These are phyloP conservation scores for Odontamblyopus lacepedii DNA, from an alignment of 2,797 vertebrate genomes.

Conservation along the genomic window DNA sequence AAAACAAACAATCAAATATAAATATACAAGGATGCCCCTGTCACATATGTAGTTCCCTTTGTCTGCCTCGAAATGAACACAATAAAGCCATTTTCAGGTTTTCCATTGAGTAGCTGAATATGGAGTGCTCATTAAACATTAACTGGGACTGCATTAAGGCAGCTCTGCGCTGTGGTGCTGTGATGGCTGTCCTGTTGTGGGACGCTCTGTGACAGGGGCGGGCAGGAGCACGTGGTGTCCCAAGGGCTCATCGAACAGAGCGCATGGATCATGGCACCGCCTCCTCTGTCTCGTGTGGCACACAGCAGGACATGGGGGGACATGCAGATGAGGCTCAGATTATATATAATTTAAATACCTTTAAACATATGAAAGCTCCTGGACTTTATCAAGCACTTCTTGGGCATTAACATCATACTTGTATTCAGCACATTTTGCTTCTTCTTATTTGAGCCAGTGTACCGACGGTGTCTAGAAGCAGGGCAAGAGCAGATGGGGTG, in stretches of 20 bases:
- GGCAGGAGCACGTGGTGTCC: constrained; percentile 59
- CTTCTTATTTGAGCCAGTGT: constrained; percentile 47
- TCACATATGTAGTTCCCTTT: constrained; percentile 13
- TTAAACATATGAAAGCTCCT: constrained; percentile 28
- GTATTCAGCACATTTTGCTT: constrained; percentile 34
- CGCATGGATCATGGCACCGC: constrained; percentile 44
- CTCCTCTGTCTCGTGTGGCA: constrained; percentile 59
- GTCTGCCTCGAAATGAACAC: constrained; percentile 50
- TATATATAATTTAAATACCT: constrained; percentile 17
- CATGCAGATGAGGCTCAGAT: constrained; percentile 42
- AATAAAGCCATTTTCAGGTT: constrained; percentile 77
- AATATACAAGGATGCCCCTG: constrained; percentile 47
- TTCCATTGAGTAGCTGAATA: constrained; percentile 64
- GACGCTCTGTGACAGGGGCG: constrained; percentile 54
- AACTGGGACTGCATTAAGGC: constrained; percentile 67
- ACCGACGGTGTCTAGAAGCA: constrained; percentile 41
- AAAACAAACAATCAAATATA: constrained; percentile 50
- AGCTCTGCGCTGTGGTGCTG: constrained; percentile 22
- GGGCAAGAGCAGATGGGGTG: constrained; percentile 73
- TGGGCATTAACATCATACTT: background rate
- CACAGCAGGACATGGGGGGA: constrained; percentile 31
- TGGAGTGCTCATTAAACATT: constrained; percentile 79
- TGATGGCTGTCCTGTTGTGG: constrained; percentile 42
- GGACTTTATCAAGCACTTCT: background rate
- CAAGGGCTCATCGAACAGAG: constrained; percentile 61